Percentiles rank a stretch among this genome's conserved stretches.
Evolutionary conservation across 1,140 invertebrate genomes (phyloP).

Genomic region (Zaprionus tsacasi): DNA sequence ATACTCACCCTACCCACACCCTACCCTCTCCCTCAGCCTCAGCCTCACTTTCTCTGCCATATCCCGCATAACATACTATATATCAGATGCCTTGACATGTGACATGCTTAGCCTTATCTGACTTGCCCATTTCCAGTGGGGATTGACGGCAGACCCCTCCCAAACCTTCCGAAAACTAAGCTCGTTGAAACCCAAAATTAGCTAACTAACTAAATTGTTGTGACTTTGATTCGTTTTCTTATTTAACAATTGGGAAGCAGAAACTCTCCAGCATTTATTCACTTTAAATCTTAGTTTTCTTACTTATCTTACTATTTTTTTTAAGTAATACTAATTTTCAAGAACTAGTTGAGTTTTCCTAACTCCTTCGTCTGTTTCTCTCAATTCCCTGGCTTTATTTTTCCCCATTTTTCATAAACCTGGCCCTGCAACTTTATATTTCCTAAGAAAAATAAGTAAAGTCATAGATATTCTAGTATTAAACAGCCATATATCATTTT

Average conservation of each 20-base stretch:
- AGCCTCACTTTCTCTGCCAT: not conserved
- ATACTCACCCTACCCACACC: constrained; percentile 14
- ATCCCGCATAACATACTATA: not conserved
- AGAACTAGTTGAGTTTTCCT: not conserved
- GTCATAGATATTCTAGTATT: no score
- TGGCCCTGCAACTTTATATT: not conserved
- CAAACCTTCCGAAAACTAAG: not conserved
- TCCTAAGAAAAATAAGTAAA: not conserved
- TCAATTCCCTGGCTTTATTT: not conserved
- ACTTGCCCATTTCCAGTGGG: constrained; percentile 24
- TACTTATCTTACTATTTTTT: no score
- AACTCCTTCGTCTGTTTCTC: not conserved
- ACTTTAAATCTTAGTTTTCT: no score
- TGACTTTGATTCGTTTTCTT: not conserved
- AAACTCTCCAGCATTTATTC: no score
- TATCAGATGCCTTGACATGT: constrained; percentile 50
- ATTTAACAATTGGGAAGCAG: not conserved
- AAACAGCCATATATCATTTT: no score
- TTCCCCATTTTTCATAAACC: not conserved
- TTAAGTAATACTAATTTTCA: no score
- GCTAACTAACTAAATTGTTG: not conserved
- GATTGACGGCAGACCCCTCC: not conserved
- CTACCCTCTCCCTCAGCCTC: not conserved
- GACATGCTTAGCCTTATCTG: constrained; percentile 43
- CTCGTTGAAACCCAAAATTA: not conserved